Conservation (phyloP, 2,113 vertebrate species). For the Zosterops borbonicus region DNA sequence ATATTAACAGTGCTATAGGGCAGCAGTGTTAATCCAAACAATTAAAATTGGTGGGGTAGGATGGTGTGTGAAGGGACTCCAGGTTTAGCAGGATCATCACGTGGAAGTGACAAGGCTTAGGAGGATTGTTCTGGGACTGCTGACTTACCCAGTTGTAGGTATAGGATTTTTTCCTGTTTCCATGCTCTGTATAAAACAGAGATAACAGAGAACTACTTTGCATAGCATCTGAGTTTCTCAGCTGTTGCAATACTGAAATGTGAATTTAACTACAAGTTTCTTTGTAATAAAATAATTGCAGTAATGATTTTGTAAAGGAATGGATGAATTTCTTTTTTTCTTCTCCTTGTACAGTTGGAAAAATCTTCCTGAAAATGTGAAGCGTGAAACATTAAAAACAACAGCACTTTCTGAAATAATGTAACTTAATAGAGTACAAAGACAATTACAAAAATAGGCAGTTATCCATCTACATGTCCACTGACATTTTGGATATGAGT, state of each 20-base stretch:
- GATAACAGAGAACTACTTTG: background rate
- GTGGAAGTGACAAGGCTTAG: background rate
- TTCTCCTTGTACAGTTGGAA: background rate
- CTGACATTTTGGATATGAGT: conserved; percentile 15
- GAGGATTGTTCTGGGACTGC: background rate
- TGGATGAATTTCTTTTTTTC: background rate
- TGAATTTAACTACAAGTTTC: background rate
- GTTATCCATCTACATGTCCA: background rate
- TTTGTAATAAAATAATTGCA: background rate
- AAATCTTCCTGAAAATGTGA: conserved; percentile 22
- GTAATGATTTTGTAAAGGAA: background rate
- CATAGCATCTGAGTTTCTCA: background rate
- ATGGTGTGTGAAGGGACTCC: background rate
- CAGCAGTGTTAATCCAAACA: background rate
- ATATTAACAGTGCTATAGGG: background rate
- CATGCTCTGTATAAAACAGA: background rate
- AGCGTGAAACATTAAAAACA: conserved; percentile 20
- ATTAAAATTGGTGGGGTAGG: background rate
- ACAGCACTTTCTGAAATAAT: conserved; percentile 19
- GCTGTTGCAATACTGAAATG: background rate
- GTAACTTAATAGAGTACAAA: conserved; percentile 3
- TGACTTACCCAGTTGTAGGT: background rate
- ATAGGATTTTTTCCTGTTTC: background rate
- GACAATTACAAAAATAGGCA: background rate
- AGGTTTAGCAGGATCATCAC: background rate